phyloP scores from a whole-genome alignment of 2,888 invertebrate genomes.

The Thecophora atra region DNA sequence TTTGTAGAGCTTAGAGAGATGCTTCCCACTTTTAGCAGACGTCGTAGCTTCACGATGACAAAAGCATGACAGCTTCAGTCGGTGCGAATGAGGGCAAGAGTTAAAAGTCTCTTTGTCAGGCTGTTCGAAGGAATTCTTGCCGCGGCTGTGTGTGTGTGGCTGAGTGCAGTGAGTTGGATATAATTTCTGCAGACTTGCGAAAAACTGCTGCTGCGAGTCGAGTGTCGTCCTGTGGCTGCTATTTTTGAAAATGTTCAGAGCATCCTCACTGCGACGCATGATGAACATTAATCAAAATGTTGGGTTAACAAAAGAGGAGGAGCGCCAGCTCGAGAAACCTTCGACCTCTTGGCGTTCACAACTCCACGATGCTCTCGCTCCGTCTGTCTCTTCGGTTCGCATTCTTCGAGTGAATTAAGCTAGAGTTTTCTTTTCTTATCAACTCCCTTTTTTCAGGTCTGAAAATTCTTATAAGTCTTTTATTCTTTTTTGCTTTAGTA shows the following conservation, averaged over 20 bases:
- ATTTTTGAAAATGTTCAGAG: constrained; percentile 19
- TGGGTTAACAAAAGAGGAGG: neutral
- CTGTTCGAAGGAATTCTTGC: neutral
- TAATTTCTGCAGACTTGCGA: constrained; percentile 16
- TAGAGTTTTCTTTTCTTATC: no score
- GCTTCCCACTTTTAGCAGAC: neutral
- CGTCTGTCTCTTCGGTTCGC: no score
- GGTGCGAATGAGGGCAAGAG: constrained; percentile 1
- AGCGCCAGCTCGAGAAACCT: neutral
- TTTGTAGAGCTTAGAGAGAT: constrained; percentile 16
- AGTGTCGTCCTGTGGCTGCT: constrained; percentile 3
- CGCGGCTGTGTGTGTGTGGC: neutral
- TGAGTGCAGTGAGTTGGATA: constrained; percentile 17
- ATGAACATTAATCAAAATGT: constrained; percentile 23
- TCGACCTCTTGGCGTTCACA: no score
- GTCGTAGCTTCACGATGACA: neutral
- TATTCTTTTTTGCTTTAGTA: no score
- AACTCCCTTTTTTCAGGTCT: no score
- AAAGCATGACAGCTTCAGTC: constrained; percentile 1
- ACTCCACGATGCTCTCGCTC: no score
- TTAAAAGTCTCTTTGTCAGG: neutral
- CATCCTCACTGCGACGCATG: constrained; percentile 12
- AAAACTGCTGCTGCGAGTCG: constrained; percentile 1
- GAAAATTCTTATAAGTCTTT: no score
- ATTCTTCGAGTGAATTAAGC: no score